Base-by-base conservation (phyloP, 2,888 invertebrate species). In the Cryptocephalus primarius region DNA sequence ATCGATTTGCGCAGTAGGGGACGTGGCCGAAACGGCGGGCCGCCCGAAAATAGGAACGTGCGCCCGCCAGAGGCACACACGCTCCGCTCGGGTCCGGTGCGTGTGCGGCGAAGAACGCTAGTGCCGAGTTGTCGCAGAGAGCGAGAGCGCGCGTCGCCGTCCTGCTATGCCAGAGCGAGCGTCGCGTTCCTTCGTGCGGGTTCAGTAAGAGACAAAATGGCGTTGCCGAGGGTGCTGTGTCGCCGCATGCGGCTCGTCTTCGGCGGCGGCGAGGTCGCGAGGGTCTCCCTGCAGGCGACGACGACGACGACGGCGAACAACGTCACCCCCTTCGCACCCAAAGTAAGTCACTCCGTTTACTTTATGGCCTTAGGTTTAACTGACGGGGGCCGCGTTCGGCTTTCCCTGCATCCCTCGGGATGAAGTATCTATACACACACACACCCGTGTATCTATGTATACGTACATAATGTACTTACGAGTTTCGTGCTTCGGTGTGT, bases 141-240 rank as follows among this genome's bases (percentile, higher is more conserved):
- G 41, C 32, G 11, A 36, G n/a, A 41, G 41, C 32, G 13, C 13
- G 42, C 13, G 32, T n/a, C 33, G 42, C 44, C 43, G 50, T 50
- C 49, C 47, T 44, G 44, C 40, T 22, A 22, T 22, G 22, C 6
- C 22, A 22, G 22, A 22, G 22, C 22, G 22, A 22, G 2, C 22
- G 22, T 22, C 22, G 22, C 22, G 3, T 22, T 22, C 6, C 22
- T 22, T 6, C 22, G 22, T 22, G 22, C 22, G 22, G 22, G 22
- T 22, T 22, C 22, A 22, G 22, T 22, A 22, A 22, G 22, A 22
- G 22, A 22, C 51, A 68, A 68, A 65, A 69, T 69, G 69, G 69
- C 69, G 66, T 60, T 68, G 51, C 62, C 65, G 57, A 64, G 68
- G 56, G 63, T 68, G 61, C 60, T 67, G 61, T 68, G 63, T 60